Conservation (phyloP, 2,797 vertebrate species). For the Phoebastria nigripes region DNA sequence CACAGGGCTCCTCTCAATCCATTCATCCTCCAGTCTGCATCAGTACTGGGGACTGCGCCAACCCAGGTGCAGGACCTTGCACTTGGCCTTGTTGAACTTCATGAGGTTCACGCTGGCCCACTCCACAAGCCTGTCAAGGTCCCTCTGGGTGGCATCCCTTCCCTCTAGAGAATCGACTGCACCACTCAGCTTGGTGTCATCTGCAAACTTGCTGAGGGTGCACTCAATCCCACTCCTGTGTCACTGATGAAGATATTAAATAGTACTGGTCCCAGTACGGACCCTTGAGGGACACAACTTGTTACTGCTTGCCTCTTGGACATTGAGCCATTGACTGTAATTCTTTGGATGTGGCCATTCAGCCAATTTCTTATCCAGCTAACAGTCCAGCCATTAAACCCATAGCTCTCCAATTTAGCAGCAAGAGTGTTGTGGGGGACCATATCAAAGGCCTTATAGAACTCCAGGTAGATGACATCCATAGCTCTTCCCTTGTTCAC, state of each 20-base stretch:
- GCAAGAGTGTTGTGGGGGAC: background rate
- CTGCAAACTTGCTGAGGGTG: background rate
- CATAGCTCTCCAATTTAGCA: background rate
- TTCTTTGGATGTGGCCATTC: background rate
- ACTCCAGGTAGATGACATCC: background rate
- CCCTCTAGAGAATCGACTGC: background rate
- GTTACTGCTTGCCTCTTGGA: background rate
- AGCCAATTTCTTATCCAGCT: background rate
- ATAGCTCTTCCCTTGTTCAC: background rate
- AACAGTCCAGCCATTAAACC: background rate
- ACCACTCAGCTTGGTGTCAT: background rate
- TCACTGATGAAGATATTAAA: background rate
- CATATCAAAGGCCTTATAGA: background rate
- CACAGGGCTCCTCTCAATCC: background rate
- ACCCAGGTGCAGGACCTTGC: background rate
- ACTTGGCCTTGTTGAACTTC: background rate
- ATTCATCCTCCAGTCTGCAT: background rate
- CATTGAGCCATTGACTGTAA: background rate
- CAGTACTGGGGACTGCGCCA: background rate
- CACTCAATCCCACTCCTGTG: background rate
- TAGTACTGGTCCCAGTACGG: background rate
- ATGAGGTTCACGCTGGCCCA: background rate
- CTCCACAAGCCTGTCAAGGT: background rate
- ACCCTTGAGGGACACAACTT: background rate
- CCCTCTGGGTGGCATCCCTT: background rate